Percentiles rank a stretch among this genome's conserved stretches.
Conservation (phyloP, 2,888 invertebrate species). For the Microdon myrmicae region DNA sequence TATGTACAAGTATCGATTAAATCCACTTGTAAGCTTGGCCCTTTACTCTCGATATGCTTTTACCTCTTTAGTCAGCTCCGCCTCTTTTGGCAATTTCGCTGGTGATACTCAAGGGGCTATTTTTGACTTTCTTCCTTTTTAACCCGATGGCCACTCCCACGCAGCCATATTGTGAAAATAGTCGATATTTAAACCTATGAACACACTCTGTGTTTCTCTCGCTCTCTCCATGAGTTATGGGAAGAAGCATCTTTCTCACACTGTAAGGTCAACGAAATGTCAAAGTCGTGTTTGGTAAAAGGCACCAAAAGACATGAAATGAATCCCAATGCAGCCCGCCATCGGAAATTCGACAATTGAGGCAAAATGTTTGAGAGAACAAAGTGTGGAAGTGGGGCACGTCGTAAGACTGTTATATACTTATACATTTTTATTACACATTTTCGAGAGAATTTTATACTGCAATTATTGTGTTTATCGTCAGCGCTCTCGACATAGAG, state of each 20-base stretch:
- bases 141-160: slow-evolving; percentile 63
- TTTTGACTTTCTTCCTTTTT: slow-evolving; percentile 2
- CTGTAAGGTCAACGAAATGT: slow-evolving; percentile 66
- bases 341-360: no score
- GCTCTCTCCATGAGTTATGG: slow-evolving; percentile 13
- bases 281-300: slow-evolving; percentile 62
- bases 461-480: no score
- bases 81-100: slow-evolving; percentile 29
- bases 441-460: no score
- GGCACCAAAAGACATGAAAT: no score
- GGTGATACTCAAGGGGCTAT: slow-evolving; percentile 12
- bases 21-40: neutral
- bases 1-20: slow-evolving; percentile 5
- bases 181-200: slow-evolving; percentile 49
- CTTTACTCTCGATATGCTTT: slow-evolving; percentile 1
- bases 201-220: slow-evolving; percentile 20
- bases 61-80: slow-evolving; percentile 36
- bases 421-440: no score
- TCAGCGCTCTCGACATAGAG: no score
- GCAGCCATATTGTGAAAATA: slow-evolving; percentile 63
- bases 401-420: no score
- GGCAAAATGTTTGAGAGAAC: no score
- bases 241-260: slow-evolving; percentile 28
- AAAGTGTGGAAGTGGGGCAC: no score
- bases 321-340: no score